Evolutionary conservation across 2,797 vertebrate genomes (phyloP).

Genomic region (Lacerta bilineata): DNA sequence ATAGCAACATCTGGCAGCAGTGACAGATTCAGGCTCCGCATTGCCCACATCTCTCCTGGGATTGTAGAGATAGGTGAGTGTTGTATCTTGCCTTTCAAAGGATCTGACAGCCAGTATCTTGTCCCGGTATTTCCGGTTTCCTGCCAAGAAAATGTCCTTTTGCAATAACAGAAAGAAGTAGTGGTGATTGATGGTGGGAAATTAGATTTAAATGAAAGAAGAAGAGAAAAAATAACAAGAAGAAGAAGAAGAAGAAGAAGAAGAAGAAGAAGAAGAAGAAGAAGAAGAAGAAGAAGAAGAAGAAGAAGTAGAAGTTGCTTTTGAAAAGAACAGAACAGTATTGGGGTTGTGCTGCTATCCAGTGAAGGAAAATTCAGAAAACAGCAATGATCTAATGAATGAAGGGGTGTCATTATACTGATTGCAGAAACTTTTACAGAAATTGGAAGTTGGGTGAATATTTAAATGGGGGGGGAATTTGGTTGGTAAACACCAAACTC

Average conservation of each 20-base stretch:
- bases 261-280: too few species aligned
- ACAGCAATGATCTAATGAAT: slow-evolving; percentile 15
- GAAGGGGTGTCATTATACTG: slow-evolving; percentile 39
- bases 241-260: not conserved
- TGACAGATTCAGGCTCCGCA: slow-evolving; percentile 33
- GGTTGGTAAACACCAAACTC: not conserved
- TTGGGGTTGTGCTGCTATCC: slow-evolving; percentile 25
- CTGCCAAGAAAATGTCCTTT: slow-evolving; percentile 67
- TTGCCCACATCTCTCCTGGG: slow-evolving; percentile 43
- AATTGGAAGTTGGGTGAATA: not conserved
- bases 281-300: not conserved
- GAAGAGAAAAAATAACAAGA: too few species aligned
- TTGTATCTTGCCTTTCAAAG: slow-evolving; percentile 32
- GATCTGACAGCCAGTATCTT: slow-evolving; percentile 51
- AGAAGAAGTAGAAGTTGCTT: slow-evolving; percentile 44
- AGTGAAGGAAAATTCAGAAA: slow-evolving; percentile 44
- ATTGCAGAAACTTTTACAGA: not conserved
- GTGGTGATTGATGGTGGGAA: not conserved
- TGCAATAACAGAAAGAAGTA: slow-evolving; percentile 35
- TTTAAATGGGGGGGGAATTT: not conserved
- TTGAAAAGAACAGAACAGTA: slow-evolving; percentile 56
- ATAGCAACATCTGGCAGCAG: slow-evolving; percentile 52
- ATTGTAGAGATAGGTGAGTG: slow-evolving; percentile 36
- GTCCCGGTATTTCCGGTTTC: slow-evolving; percentile 59
- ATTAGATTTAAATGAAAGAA: slow-evolving; percentile 59